Base-by-base conservation (phyloP, 2,888 invertebrate genomes). In the Apotomis turbidana region DNA sequence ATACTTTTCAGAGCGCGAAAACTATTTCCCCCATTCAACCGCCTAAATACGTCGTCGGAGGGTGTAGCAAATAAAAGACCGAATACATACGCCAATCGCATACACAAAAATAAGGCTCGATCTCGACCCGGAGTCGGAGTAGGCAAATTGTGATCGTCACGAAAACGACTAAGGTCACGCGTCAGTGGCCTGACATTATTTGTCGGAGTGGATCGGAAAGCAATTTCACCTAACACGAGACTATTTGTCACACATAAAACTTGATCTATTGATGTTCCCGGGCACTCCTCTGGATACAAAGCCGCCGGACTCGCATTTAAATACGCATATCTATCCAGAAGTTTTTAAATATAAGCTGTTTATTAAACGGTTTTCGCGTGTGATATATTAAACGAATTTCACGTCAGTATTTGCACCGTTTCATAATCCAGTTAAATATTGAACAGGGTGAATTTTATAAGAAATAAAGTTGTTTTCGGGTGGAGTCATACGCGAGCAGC, bases 161-260 rank as follows among this genome's bases (percentile, higher is more conserved):
- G 84, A 87, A 85, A 88, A 86, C 87, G 86, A 84, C 84, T 85
- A 84, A 87, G 87, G 89, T 86, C 85, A 88, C 89, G 89, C 90
- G 82, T 90, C 90, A 90, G 84, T 89, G 84, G 87, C 83, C 86
- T 88, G 87, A 88, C 88, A 89, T 91, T 92, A 92, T 91, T 91
- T 90, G 91, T 90, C 88, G 89, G 86, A 90, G 88, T 89, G 88
- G 89, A 93, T 92, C 88, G 89, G 87, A 91, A 91, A 89, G 90
- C 91, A 90, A 93, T 93, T 91, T 89, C 85, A 84, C 82, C 88
- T 90, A 91, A 90, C 88, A 89, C 87, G 86, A 86, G 88, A 89
- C 91, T 91, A 92, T 93, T 93, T 92, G 90, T 92, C 91, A 91
- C 90, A 88, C 88, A 91, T 90, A 91, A 89, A 90, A 90, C 88